Base-by-base conservation (phyloP, 2,797 vertebrate species). In the Halcyon badia region DNA sequence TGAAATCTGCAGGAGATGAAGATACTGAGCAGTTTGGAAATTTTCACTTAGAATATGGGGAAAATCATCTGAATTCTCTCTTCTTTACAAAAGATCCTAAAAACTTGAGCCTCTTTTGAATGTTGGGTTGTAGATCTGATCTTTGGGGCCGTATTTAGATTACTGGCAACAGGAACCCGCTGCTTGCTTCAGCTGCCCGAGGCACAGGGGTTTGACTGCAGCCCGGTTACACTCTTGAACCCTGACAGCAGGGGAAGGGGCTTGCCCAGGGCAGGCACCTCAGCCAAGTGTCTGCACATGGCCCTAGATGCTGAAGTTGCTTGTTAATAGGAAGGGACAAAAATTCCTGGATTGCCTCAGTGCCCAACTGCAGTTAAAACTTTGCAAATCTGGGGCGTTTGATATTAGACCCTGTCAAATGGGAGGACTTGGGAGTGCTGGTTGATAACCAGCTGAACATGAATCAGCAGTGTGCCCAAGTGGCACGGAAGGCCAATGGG, bases 381-480 rank as follows among this genome's bases (percentile, higher is more conserved):
- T 88, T 16, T 75, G 61, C 51, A 62, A 11, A 35, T 56, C n/a
- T 14, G n/a, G 3, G 0, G 10, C 1, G 0, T 46, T 70, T 54
- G 11, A 24, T 30, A 73, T 25, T 52, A 54, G 14, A 83, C 65
- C 9, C 12, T 28, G 48, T 18, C 49, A 71, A 79, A 12, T 5
- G 11, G 35, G 35, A 35, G 35, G 35, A 35, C 35, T 35, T 35
- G 35, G 35, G 35, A 35, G 35, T 35, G 35, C 35, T 35, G 35
- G 35, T 35, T 35, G 35, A 35, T 35, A 35, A 35, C 35, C 35
- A 35, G 35, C 35, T 35, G 35, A 35, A 35, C 35, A 35, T 35
- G 35, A 35, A 8, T 35, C 35, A 35, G 35, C 35, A 35, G 35
- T 35, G 35, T 35, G 35, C 35, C 35, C 35, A 35, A 35, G 35